These are phyloP conservation scores for Drosophila dunni DNA, from an alignment of 1,140 invertebrate species.

Conservation along the genomic window DNA sequence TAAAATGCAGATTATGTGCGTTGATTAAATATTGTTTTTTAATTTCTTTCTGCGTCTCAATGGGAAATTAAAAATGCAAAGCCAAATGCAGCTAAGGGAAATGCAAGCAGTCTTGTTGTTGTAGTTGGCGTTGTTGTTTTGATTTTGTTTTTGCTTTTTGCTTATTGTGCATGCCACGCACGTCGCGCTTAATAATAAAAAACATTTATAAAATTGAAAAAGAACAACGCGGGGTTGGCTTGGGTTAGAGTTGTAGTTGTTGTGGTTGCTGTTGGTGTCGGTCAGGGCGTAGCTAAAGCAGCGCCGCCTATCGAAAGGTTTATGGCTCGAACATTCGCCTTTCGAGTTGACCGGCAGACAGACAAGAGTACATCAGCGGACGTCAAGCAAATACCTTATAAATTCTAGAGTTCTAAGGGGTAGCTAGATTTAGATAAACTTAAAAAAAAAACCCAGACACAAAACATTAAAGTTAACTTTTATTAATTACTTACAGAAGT, in stretches of 20 bases:
- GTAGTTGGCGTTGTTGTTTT: not conserved
- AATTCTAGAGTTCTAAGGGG: not conserved
- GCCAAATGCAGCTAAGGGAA: constrained; percentile 64
- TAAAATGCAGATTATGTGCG: constrained; percentile 82
- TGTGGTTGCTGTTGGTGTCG: constrained; percentile 34
- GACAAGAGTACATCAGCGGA: constrained; percentile 41
- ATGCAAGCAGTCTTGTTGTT: constrained; percentile 29
- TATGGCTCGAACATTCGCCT: constrained; percentile 42
- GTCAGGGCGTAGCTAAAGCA: constrained; percentile 57
- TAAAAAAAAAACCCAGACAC: not conserved
- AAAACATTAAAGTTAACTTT: not conserved
- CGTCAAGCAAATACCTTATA: constrained; percentile 19
- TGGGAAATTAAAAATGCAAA: constrained; percentile 68
- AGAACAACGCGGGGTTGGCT: constrained; percentile 21
- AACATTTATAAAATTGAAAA: constrained; percentile 59
- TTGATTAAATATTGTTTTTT: constrained; percentile 82
- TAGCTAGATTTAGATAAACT: not conserved
- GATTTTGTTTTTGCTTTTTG: constrained; percentile 17
- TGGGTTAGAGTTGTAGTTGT: constrained; percentile 21
- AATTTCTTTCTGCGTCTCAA: constrained; percentile 63
- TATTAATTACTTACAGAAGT: too few relatives aligned
- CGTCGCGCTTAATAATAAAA: constrained; percentile 72
- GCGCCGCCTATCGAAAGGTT: constrained; percentile 52
- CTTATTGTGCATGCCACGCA: constrained; percentile 48
- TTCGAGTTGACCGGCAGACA: constrained; percentile 39